Conservation (phyloP, 37 sponge, comb jelly and placozoan species). For the Eunapius fragilis region DNA sequence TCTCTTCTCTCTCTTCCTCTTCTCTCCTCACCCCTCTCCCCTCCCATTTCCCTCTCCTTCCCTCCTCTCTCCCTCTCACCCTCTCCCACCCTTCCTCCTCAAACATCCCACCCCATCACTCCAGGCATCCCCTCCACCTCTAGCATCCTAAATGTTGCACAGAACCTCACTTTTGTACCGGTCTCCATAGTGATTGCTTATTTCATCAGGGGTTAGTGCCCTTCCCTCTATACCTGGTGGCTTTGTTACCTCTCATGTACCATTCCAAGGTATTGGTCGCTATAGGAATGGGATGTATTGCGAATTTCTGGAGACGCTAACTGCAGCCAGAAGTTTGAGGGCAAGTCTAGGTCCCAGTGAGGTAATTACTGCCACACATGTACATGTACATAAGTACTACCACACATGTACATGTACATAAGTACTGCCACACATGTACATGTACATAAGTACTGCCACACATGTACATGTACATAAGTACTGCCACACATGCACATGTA, state of each 20-base stretch:
- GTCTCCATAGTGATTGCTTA: conserved; percentile 60
- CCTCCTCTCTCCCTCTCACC: background rate
- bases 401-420: no score
- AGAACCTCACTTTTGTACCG: conserved; percentile 46
- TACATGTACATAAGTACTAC: background rate
- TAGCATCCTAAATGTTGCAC: conserved; percentile 36
- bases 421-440: no score
- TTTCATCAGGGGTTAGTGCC: conserved; percentile 56
- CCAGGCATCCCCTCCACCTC: conserved; percentile 54
- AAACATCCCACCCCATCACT: no score
- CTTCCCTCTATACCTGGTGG: background rate
- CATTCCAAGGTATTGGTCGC: conserved; percentile 46
- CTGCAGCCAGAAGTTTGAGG: conserved; percentile 20
- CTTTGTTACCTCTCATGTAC: no score
- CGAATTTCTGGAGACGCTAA: conserved; percentile 46
- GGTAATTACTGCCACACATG: conserved; percentile 2
- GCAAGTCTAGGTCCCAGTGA: conserved; percentile 40
- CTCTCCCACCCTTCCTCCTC: background rate
- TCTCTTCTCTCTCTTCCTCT: background rate
- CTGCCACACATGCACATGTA: no score
- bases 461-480: no score
- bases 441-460: no score
- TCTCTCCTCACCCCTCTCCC: background rate
- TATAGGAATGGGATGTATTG: conserved; percentile 38
- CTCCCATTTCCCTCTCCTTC: background rate